Evolutionary conservation across 2,888 invertebrate species (phyloP), one percentile per base, ranked within the genome.

Genomic region (Sepiola atlantica): DNA sequence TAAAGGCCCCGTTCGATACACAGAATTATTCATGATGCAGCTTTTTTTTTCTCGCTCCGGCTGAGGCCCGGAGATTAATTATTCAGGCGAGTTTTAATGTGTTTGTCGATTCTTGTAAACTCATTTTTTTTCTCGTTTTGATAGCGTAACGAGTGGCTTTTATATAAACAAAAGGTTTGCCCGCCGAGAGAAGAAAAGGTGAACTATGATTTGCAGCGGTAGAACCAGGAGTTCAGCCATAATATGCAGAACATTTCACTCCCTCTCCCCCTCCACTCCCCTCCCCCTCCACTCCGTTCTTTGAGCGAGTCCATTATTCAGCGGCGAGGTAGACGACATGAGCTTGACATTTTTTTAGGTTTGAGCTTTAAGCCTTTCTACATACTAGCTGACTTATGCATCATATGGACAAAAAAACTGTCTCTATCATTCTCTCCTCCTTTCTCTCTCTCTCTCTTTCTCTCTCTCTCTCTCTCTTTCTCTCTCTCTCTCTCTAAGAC

Each of bases 71-170:
- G n/a, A 32, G n/a, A 77, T 77, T 77, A 77, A 77, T 77, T 77
- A 77, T 77, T 77, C 77, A 77, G 77, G 77, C n/a, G 32, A 77
- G 77, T 77, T 77, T 77, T 77, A 77, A 77, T 77, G 77, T 77
- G 77, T 77, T 77, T 77, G 77, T 32, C 77, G 16, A 77, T 77
- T 77, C 77, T n/a, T 77, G 77, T 77, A 77, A 77, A n/a, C 77
- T n/a, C 77, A 45, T 45, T 45, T 45, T 45, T 45, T 45, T 77
- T 77, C n/a, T 77, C 77, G 77, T n/a, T 32, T 77, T 77, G 14
- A 77, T 77, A 77, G 77, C 77, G 77, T 77, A 77, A 77, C 77
- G 77, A 77, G 77, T n/a, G 77, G 77, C 77, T 32, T 77, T 77
- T 32, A 77, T 32, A 77, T 77, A 77, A 77, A 77, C 77, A 77